Conservation (phyloP, 2,113 vertebrate genomes). For the Anguilla rostrata region DNA sequence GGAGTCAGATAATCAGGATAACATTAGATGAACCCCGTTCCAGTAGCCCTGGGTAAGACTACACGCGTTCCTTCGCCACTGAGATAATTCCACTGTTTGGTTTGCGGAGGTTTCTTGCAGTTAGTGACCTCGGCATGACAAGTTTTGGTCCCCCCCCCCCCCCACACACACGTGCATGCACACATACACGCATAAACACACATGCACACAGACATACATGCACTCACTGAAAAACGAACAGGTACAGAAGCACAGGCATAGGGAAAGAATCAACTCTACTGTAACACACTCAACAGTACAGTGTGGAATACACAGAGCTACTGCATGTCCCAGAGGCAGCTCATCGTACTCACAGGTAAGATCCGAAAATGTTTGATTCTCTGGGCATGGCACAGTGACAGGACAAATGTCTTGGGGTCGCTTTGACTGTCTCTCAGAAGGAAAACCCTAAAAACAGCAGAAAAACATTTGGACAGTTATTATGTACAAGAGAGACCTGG, state of each 20-base stretch:
- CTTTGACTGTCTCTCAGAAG: conserved; percentile 97
- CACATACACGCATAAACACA: conserved; percentile 23
- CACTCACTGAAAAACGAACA: conserved; percentile 12
- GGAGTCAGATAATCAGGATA: no score
- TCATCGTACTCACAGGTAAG: conserved; percentile 88
- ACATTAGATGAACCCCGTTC: no score
- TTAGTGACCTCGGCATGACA: no score
- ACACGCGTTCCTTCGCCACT: no score
- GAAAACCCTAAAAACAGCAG: conserved; percentile 79
- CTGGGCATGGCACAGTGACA: conserved; percentile 91
- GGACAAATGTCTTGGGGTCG: conserved; percentile 94
- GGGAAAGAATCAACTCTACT: neutral
- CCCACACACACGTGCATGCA: neutral
- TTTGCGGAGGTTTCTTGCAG: no score
- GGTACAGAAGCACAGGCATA: neutral
- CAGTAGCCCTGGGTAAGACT: no score
- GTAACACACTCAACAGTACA: neutral
- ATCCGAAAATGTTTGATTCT: conserved; percentile 99
- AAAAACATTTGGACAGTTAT: neutral
- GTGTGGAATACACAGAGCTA: neutral
- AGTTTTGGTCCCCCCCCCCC: neutral
- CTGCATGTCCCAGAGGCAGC: neutral
- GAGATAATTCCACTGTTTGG: no score
- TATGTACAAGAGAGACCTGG: no score
- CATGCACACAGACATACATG: conserved; percentile 6